Conservation (phyloP, 2,888 invertebrate species). For the Eupithecia vulgata region DNA sequence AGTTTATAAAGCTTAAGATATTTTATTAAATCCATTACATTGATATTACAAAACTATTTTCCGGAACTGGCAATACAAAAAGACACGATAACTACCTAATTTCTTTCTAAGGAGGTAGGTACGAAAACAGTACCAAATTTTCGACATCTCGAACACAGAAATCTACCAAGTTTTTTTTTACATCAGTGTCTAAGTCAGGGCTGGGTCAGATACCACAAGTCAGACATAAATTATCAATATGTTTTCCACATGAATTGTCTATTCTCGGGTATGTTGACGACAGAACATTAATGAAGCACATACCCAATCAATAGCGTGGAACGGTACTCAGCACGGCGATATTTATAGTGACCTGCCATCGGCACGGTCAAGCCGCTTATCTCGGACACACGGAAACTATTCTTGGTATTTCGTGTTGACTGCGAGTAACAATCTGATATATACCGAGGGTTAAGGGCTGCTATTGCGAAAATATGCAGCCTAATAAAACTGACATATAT, state of each 20-base stretch:
- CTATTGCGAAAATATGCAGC: background rate
- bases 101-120: background rate
- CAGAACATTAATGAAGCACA: conserved; percentile 51
- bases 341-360: conserved; percentile 65
- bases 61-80: background rate
- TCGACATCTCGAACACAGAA: background rate
- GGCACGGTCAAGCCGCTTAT: conserved; percentile 57
- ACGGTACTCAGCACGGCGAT: conserved; percentile 62
- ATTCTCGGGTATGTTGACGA: background rate
- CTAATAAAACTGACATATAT: background rate
- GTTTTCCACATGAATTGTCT: background rate
- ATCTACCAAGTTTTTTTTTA: background rate
- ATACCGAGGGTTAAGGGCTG: conserved; percentile 29
- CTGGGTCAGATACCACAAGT: background rate
- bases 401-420: conserved; percentile 53
- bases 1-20: conserved; percentile 38
- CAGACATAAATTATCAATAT: background rate
- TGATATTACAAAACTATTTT: background rate
- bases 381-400: conserved; percentile 56
- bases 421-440: conserved; percentile 53
- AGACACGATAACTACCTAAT: background rate
- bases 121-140: background rate
- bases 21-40: conserved; percentile 37
- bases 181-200: background rate
- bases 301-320: conserved; percentile 59